Evolutionary conservation across 2,888 invertebrate genomes (phyloP), one percentile per base, ranked within the genome.

Genomic region (Thecophora atra): DNA sequence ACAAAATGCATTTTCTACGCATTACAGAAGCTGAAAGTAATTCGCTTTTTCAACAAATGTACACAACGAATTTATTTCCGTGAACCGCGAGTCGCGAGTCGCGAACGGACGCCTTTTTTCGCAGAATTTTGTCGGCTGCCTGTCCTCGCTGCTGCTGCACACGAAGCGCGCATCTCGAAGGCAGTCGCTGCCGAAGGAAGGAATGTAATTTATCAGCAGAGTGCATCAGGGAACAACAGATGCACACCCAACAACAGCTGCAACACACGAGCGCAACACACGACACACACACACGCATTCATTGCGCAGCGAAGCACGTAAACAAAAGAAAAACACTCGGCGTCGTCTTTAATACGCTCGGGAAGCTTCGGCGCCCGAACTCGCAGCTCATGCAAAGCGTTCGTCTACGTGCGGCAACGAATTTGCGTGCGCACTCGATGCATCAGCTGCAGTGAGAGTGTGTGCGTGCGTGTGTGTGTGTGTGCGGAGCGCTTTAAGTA

Each of bases 161-260:
- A n/a, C n/a, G n/a, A n/a, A n/a, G n/a, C n/a, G n/a, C n/a, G n/a
- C n/a, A n/a, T n/a, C n/a, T n/a, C n/a, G n/a, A n/a, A n/a, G 37
- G 37, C 1, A 37, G 7, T 11, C 37, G 37, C 7, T 11, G 2
- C 7, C 37, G 37, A 37, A 37, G 37, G 3, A 37, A 37, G 6
- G 37, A 69, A 69, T 69, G 44, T 62, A 69, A 69, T 69, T 62
- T 69, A 69, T 69, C 62, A 69, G 60, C 60, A 42, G 60, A 58
- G 58, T 58, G 68, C 68, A 68, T 68, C 68, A 58, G 28, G 15
- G 28, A 11, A 52, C 37, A 54, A 19, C 15, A n/a, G 54, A 3
- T 21, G n/a, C 7, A 54, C 19, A 1, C 19, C 6, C 54, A 54
- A 21, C 51, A 51, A 3, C 4, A 47, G 28, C 66, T 19, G 30